Base-by-base conservation (phyloP, 2,113 vertebrate species). In the Rhynchopsitta pachyrhyncha region DNA sequence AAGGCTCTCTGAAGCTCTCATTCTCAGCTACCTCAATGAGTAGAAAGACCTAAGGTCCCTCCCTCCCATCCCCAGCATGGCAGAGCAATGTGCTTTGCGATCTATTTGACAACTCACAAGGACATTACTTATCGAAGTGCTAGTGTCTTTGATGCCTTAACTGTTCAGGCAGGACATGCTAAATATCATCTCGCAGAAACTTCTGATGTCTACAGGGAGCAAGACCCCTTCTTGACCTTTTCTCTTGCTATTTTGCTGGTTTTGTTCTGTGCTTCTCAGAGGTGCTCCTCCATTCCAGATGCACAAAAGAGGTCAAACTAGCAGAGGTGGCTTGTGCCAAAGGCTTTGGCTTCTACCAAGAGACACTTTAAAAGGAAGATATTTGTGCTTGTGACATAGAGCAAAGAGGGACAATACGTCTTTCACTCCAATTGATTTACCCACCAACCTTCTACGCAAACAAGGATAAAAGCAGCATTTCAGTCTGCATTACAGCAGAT, bases 201-300 rank as follows among this genome's bases (percentile, higher is more conserved):
- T 95, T 95, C 96, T 97, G 86, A 90, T 96, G 94, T 93, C 97
- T 96, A 93, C 92, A 92, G 96, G 90, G 97, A 97, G 83, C 88
- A 93, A 94, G 90, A 94, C 86, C 84, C 71, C 83, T 96, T 79
- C 90, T 77, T 93, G 96, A 97, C 94, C 96, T 97, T 94, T 96
- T 87, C 90, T 95, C 88, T 95, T 86, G 86, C 95, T 91, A 73
- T 90, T 94, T 94, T 88, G 75, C 91, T 93, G 63, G 93, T 88
- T 97, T 97, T 94, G 93, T 93, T 94, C 94, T 53, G 82, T 64
- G 75, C 82, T 94, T 95, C 96, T 92, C 86, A 92, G 90, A 94
- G 85, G 92, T 81, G 85, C 69, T 96, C 84, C 77, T 78, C 91
- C 86, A 88, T 92, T 96, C 91, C 81, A 52, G 66, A 89, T 92